phyloP scores from a whole-genome alignment of 2,888 invertebrate species.

The Pammene aurita region DNA sequence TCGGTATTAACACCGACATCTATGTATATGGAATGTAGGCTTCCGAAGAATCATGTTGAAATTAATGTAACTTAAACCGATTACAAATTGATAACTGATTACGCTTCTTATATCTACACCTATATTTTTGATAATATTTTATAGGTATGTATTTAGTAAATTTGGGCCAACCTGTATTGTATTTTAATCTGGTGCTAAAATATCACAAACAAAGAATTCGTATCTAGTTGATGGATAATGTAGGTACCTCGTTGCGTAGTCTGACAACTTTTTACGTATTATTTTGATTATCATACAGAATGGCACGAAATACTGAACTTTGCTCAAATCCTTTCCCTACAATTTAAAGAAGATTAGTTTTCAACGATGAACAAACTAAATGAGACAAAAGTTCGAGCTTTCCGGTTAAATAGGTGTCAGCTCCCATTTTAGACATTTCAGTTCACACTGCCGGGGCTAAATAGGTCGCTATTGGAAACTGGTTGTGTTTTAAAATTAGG shows the following conservation, averaged over 20 bases:
- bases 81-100: background rate
- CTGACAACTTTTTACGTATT: too few relatives aligned
- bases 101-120: too few relatives aligned
- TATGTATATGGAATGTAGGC: background rate
- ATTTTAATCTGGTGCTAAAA: too few relatives aligned
- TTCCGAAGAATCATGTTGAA: background rate
- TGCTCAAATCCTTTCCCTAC: background rate
- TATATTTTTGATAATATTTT: too few relatives aligned
- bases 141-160: too few relatives aligned
- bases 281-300: too few relatives aligned
- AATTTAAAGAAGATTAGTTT: background rate
- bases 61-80: background rate
- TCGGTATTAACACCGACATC: background rate
- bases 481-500: constrained; percentile 61
- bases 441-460: constrained; percentile 42
- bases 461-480: constrained; percentile 61
- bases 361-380: constrained; percentile 13
- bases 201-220: too few relatives aligned
- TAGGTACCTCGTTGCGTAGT: too few relatives aligned
- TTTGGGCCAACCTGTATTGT: too few relatives aligned
- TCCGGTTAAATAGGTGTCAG: constrained; percentile 18
- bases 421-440: constrained; percentile 27
- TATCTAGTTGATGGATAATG: too few relatives aligned
- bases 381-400: constrained; percentile 12
- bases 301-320: background rate